A percentile compares a stretch with the other conserved stretches of the same genome.
These are phyloP conservation scores for Nasonia vitripennis DNA, from an alignment of 1,140 invertebrate species.

Conservation along the genomic window DNA sequence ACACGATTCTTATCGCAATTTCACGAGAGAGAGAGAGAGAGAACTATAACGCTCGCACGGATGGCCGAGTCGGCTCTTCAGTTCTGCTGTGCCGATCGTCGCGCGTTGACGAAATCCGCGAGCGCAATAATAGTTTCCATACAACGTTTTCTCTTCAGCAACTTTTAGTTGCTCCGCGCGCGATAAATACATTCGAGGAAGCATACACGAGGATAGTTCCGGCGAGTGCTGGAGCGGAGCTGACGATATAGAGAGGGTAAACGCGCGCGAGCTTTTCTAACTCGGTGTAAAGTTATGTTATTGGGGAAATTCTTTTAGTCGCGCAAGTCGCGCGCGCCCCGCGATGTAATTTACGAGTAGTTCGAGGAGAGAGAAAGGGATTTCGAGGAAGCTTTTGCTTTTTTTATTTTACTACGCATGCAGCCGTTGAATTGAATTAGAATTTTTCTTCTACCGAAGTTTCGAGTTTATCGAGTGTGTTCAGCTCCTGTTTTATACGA, in stretches of 20 bases:
- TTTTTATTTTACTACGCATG: too few relatives aligned
- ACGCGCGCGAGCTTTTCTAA: not conserved
- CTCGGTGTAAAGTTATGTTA: conserved; percentile 3
- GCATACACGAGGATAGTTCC: not conserved
- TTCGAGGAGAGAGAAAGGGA: too few relatives aligned
- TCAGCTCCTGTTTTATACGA: too few relatives aligned
- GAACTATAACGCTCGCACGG: not conserved
- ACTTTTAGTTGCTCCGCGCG: not conserved
- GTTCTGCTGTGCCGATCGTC: not conserved
- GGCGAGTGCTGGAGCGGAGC: not conserved
- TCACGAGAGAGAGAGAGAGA: too few relatives aligned
- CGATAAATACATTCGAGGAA: not conserved
- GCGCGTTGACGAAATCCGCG: not conserved
- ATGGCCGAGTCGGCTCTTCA: not conserved
- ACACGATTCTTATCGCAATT: not conserved
- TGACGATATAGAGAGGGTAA: not conserved
- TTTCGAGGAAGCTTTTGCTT: too few relatives aligned
- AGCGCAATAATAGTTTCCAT: not conserved
- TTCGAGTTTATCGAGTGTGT: too few relatives aligned
- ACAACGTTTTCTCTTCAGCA: not conserved
- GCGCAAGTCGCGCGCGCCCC: too few relatives aligned
- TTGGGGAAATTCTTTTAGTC: not conserved
- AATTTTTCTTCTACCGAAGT: too few relatives aligned
- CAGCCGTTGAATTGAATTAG: too few relatives aligned
- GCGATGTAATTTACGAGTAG: too few relatives aligned